phyloP scores from a whole-genome alignment of 2,888 invertebrate species.

The Idaea aversata region DNA sequence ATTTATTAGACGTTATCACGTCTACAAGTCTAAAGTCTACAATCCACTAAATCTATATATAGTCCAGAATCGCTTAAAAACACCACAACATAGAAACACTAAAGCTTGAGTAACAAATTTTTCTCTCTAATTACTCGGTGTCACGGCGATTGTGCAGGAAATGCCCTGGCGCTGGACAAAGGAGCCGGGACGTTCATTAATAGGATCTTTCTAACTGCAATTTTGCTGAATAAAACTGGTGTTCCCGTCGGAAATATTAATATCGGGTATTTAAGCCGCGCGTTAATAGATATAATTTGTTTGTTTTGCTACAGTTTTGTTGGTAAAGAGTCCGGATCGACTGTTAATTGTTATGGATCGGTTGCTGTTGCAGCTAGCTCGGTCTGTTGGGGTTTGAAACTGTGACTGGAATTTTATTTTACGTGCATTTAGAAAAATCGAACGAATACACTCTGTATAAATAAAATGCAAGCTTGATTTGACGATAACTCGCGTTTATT shows the following conservation, averaged over 20 bases:
- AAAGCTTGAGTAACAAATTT: slow-evolving; percentile 70
- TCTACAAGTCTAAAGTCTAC: too few species aligned
- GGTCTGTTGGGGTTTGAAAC: neutral
- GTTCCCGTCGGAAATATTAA: slow-evolving; percentile 71
- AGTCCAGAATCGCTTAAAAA: neutral
- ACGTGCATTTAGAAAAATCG: neutral
- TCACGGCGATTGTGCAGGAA: slow-evolving; percentile 77
- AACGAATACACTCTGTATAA: neutral
- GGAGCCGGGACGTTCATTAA: slow-evolving; percentile 76
- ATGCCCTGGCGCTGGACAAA: slow-evolving; percentile 71
- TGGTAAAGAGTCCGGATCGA: slow-evolving; percentile 10
- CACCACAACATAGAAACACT: slow-evolving; percentile 56
- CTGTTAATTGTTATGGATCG: neutral
- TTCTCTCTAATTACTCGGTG: slow-evolving; percentile 79
- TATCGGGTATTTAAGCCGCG: slow-evolving; percentile 66
- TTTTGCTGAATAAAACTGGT: slow-evolving; percentile 72
- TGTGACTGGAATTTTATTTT: slow-evolving; percentile 1
- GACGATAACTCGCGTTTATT: too few species aligned
- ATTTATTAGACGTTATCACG: too few species aligned
- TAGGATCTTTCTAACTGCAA: slow-evolving; percentile 79
- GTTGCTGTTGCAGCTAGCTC: neutral
- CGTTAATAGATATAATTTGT: slow-evolving; percentile 69
- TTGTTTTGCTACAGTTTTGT: slow-evolving; percentile 44
- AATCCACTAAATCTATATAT: neutral
- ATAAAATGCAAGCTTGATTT: too few species aligned